Base-by-base conservation (phyloP, 2,113 vertebrate species). In the Macquaria australasica region DNA sequence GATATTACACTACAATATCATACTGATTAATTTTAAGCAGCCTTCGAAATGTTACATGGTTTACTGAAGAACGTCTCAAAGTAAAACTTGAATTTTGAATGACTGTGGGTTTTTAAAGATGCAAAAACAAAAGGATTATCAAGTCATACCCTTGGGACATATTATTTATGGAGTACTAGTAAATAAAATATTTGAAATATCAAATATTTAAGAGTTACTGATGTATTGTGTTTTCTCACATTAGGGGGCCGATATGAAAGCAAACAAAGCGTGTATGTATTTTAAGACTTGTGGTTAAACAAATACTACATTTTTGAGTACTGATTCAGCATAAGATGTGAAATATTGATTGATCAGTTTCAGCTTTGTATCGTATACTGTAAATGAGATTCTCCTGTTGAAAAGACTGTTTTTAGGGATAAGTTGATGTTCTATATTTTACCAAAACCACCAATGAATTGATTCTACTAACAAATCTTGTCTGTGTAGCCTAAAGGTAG, bases 141-240 rank as follows among this genome's bases (percentile, higher is more conserved):
- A 60, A 79, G 48, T 71, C 55, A 4, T 41, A 31, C 68, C 77
- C 83, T 50, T 23, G 58, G 68, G 81, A 55, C 56, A 51, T 58
- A 45, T 78, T 48, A 68, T 70, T 73, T 77, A 82, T 81, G 39
- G 25, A 72, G 48, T 9, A 20, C 72, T 23, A 5, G n/a, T 85
- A 25, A 80, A 87, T 85, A 83, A 87, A 84, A 91, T 48, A 81
- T 83, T 31, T 41, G 3, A 48, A 25, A 37, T 66, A 70, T 77
- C 2, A 78, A 77, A 73, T 69, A 72, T 88, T 80, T 5, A 60
- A 72, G 37, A 48, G 1, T 48, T 18, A 64, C 23, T 81, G 68
- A 50, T 75, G 41, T 28, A 73, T 77, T 75, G 56, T 84, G 18
- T 74, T 89, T 48, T 56, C 66, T 81, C 73, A 68, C 80, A 68